Conservation (phyloP, 2,888 invertebrate genomes). For the Andrena camellia region DNA sequence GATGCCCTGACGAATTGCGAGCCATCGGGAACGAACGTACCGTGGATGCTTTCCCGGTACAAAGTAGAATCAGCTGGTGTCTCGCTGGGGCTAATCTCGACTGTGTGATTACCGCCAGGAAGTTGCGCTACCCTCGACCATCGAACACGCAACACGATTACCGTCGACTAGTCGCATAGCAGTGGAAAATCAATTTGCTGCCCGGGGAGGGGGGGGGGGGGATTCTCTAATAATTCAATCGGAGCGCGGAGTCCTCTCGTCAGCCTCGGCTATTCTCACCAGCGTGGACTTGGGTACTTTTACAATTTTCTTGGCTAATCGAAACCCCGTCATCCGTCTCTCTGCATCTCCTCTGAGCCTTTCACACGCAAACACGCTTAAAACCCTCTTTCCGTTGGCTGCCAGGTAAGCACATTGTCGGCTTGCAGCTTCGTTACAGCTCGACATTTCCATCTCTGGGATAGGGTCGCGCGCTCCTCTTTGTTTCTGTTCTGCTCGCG, state of each 20-base stretch:
- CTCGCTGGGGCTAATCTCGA: background rate
- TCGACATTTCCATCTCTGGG: constrained; percentile 40
- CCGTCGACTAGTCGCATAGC: no score
- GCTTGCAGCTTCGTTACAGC: constrained; percentile 63
- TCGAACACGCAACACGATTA: constrained; percentile 6
- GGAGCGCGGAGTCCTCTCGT: background rate
- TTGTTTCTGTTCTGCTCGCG: constrained; percentile 13
- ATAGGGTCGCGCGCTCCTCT: background rate
- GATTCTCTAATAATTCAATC: constrained; percentile 5
- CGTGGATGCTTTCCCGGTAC: background rate
- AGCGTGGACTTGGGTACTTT: background rate
- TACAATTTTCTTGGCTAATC: constrained; percentile 2
- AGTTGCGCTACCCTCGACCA: background rate
- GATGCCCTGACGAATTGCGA: constrained; percentile 16
- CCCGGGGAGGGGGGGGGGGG: no score
- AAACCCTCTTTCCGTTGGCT: constrained; percentile 49
- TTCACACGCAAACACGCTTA: constrained; percentile 25
- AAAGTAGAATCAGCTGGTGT: background rate
- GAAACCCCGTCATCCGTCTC: background rate
- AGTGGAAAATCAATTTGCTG: constrained; percentile 17
- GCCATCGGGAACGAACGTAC: background rate
- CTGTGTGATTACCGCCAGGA: constrained; percentile 1
- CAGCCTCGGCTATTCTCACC: background rate
- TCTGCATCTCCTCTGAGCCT: background rate
- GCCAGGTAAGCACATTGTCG: constrained; percentile 68